These are phyloP conservation scores for Melieria picta DNA, from an alignment of 2,888 invertebrate genomes.

Conservation along the genomic window DNA sequence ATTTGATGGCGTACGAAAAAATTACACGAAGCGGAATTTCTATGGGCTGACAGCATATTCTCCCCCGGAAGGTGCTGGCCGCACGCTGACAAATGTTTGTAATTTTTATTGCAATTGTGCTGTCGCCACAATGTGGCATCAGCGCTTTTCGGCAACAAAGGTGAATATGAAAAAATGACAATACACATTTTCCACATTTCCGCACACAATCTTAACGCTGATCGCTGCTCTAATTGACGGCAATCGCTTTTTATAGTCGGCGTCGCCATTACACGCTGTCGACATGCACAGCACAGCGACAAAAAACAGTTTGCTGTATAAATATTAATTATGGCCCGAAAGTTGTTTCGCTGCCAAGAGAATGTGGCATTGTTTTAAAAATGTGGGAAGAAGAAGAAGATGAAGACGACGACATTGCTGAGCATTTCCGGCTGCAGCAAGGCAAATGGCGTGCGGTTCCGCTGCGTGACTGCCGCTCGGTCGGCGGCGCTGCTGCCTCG, in stretches of 20 bases:
- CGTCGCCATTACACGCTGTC: too few species aligned
- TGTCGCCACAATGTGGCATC: slow-evolving; percentile 26
- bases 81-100: slow-evolving; percentile 44
- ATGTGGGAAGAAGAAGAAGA: neutral
- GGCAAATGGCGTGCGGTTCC: slow-evolving; percentile 25
- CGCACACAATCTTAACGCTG: too few species aligned
- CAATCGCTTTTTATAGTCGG: too few species aligned
- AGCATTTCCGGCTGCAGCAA: slow-evolving; percentile 6
- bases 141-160: slow-evolving; percentile 9
- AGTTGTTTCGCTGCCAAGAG: slow-evolving; percentile 17
- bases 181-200: too few species aligned
- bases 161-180: neutral
- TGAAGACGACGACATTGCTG: neutral
- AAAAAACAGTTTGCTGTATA: neutral
- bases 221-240: too few species aligned
- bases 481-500: neutral
- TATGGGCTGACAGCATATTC: too few species aligned
- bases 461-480: neutral
- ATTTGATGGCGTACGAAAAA: too few species aligned
- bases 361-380: neutral
- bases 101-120: slow-evolving; percentile 38
- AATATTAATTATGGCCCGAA: slow-evolving; percentile 22
- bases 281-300: too few species aligned
- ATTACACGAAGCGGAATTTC: too few species aligned
- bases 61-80: slow-evolving; percentile 13